Base-by-base conservation (phyloP, 2,888 invertebrate species). In the Fabriciana adippe region DNA sequence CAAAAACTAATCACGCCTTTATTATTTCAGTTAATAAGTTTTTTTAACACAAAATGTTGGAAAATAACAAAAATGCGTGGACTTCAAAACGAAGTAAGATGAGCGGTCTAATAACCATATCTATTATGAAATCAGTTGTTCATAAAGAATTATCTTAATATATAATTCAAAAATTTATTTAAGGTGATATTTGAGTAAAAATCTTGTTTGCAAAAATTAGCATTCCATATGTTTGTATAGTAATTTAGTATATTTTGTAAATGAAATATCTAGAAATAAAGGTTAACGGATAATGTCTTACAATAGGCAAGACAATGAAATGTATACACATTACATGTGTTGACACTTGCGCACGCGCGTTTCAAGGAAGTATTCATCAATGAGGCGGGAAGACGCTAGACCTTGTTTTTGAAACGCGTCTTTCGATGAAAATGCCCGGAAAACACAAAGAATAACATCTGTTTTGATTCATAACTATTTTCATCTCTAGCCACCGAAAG, bases 331-430 rank as follows among this genome's bases (percentile, higher is more conserved):
- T 64, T 60, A 66, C 68, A 64, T 51, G 57, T 65, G 65, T 61
- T 64, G 61, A 64, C 56, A 62, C 50, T 71, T 70, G 83, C 81
- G 88, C 91, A 89, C 89, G 88, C 87, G 90, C 79, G 76, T 78
- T 90, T 90, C 90, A 76, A 73, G 81, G 90, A 90, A 91, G 67
- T 57, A 71, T 76, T 72, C 77, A 78, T 85, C 82, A 83, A 85
- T 85, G 82, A 78, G 75, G 73, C 73, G 73, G 79, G 79, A 75
- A 83, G 81, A 79, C 82, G 79, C 79, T 75, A 74, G 68, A 45
- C 72, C 87, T 86, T 89, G 87, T 89, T 89, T 86, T 84, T 80
- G 83, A 84, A 89, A 86, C 81, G 76, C 64, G 68, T 64, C 56
- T 60, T 76, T 76, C 78, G 64, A 63, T 70, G 76, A 73, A 76